Evolutionary conservation across 2,113 vertebrate species (phyloP).

Genomic region (Hemicordylus capensis): DNA sequence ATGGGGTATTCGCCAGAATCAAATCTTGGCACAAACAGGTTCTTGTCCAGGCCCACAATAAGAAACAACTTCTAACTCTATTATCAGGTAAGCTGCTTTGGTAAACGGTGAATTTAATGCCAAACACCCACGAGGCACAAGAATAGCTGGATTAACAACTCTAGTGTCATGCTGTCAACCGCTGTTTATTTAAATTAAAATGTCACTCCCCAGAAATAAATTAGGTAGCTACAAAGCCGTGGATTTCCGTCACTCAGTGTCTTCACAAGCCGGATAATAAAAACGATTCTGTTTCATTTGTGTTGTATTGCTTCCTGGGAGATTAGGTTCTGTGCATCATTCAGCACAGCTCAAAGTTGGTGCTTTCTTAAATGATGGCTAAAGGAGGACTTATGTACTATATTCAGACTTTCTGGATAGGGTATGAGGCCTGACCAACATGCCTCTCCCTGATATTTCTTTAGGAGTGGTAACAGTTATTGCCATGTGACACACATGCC

Average conservation of each 20-base stretch:
- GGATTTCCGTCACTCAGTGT: constrained; percentile 65
- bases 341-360: constrained; percentile 4
- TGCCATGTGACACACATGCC: no score
- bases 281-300: constrained; percentile 65
- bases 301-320: constrained; percentile 21
- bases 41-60: constrained; percentile 40
- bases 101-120: constrained; percentile 74
- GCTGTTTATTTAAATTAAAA: constrained; percentile 83
- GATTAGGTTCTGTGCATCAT: constrained; percentile 29
- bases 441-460: neutral
- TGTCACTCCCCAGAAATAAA: constrained; percentile 82
- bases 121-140: constrained; percentile 77
- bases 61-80: constrained; percentile 57
- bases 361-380: neutral
- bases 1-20: constrained; percentile 38
- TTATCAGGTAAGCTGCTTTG: constrained; percentile 72
- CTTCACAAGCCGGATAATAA: constrained; percentile 65
- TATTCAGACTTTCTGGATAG: neutral
- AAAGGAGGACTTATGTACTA: neutral
- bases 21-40: constrained; percentile 25
- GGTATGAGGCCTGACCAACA: neutral
- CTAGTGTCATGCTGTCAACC: constrained; percentile 78
- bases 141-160: constrained; percentile 79
- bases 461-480: no score
- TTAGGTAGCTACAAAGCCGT: constrained; percentile 74